A percentile compares a stretch with the other conserved stretches of the same genome.
Evolutionary conservation across 2,797 vertebrate genomes (phyloP).

Genomic region (Tamandua tetradactyla): DNA sequence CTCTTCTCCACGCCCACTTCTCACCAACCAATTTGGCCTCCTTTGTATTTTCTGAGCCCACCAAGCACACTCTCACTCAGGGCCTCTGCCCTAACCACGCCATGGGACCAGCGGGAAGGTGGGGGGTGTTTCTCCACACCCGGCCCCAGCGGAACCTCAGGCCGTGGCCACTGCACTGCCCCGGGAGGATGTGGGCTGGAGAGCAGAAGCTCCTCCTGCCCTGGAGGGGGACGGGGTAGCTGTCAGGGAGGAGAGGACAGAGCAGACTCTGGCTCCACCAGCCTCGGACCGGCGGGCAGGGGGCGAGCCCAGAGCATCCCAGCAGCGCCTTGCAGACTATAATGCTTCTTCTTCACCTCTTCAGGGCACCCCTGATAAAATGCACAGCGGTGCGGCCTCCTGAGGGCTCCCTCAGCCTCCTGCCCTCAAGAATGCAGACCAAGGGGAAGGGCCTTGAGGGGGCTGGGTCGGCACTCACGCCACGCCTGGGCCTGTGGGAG

Average conservation of each 20-base stretch:
- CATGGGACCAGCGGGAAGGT: fast-evolving
- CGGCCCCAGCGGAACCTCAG: neutral
- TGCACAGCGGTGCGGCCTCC: constrained; percentile 66
- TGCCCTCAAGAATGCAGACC: neutral
- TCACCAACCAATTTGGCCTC: neutral
- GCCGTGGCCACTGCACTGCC: neutral
- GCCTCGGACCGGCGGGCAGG: neutral
- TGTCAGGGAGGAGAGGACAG: neutral
- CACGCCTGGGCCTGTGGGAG: neutral
- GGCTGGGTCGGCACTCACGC: too few relatives aligned
- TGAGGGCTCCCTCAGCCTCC: neutral
- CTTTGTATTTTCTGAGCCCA: neutral
- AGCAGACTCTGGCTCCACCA: too few relatives aligned
- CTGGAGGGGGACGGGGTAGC: neutral
- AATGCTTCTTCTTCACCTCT: constrained; percentile 80
- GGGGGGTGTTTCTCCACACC: neutral
- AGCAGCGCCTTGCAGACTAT: constrained; percentile 85
- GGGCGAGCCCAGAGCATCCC: constrained; percentile 64
- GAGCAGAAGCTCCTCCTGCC: neutral
- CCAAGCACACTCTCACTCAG: neutral
- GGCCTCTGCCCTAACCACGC: neutral
- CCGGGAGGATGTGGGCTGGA: neutral
- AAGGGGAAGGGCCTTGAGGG: neutral
- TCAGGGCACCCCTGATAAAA: constrained; percentile 83
- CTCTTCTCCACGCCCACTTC: neutral